Percentiles rank a stretch among this genome's conserved stretches.
Conservation (phyloP, 2,113 vertebrate genomes). For the Microcebus murinus region DNA sequence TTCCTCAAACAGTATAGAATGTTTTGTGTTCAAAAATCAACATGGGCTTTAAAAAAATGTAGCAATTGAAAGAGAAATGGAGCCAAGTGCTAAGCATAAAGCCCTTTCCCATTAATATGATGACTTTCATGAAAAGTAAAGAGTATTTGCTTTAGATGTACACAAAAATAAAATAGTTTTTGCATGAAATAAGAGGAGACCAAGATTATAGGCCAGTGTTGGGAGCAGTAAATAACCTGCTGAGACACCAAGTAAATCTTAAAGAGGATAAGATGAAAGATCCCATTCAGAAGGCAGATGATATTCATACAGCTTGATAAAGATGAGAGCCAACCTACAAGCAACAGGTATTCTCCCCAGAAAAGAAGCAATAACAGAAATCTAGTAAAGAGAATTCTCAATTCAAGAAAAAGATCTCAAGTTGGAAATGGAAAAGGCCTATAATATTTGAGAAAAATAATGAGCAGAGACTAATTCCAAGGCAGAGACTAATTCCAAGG, state of each 20-base stretch:
- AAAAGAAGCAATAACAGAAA: background rate
- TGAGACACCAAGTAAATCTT: background rate
- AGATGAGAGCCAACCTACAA: background rate
- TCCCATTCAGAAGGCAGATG: background rate
- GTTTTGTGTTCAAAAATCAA: background rate
- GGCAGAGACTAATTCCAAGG: background rate
- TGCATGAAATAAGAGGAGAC: background rate
- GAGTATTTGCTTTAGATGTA: background rate
- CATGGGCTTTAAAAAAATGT: background rate
- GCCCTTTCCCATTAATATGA: rapidly evolving
- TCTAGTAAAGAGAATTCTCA: background rate
- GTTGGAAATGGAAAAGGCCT: background rate
- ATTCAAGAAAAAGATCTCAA: background rate
- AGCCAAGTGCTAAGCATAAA: background rate
- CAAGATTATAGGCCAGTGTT: background rate
- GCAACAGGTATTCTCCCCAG: background rate
- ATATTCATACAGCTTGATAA: background rate
- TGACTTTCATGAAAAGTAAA: background rate
- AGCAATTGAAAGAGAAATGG: background rate
- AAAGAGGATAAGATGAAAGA: background rate
- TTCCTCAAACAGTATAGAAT: background rate
- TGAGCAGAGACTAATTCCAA: background rate
- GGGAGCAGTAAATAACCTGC: background rate
- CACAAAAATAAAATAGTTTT: background rate
- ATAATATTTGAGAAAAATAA: background rate